phyloP scores from a whole-genome alignment of 2,888 invertebrate genomes.

The Meliscaeva auricollis region DNA sequence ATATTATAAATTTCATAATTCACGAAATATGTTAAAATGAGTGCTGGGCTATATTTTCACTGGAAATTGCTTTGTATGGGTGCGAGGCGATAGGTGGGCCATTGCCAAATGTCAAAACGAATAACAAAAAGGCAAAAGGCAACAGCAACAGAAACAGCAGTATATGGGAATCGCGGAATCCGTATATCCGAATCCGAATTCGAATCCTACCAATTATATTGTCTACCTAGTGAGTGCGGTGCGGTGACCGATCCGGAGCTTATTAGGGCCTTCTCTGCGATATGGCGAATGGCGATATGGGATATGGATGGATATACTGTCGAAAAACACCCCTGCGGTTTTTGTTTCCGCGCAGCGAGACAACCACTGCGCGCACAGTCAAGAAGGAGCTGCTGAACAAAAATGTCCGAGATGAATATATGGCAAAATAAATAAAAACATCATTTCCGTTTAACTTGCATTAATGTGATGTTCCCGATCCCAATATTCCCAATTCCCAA shows the following conservation, averaged over 20 bases:
- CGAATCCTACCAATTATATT: constrained; percentile 75
- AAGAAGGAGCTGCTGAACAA: constrained; percentile 76
- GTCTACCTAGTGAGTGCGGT: constrained; percentile 55
- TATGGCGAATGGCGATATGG: constrained; percentile 32
- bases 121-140: constrained; percentile 63
- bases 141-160: constrained; percentile 26
- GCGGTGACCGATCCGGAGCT: constrained; percentile 46
- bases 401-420: constrained; percentile 75
- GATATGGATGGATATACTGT: constrained; percentile 66
- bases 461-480: constrained; percentile 72
- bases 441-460: constrained; percentile 76
- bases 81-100: constrained; percentile 76
- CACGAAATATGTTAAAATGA: constrained; percentile 76
- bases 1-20: constrained; percentile 76
- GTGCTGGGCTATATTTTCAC: constrained; percentile 74
- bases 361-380: constrained; percentile 75
- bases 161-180: constrained; percentile 3
- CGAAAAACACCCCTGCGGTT: constrained; percentile 76
- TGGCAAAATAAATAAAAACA: constrained; percentile 76
- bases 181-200: constrained; percentile 16
- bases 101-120: constrained; percentile 75
- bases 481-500: background rate
- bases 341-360: constrained; percentile 76
- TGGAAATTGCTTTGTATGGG: constrained; percentile 75
- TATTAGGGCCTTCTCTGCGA: constrained; percentile 64